A percentile compares a stretch with the other conserved stretches of the same genome.
These are phyloP conservation scores for Rotaria macrura DNA, from an alignment of 2,888 invertebrate species.

Conservation along the genomic window DNA sequence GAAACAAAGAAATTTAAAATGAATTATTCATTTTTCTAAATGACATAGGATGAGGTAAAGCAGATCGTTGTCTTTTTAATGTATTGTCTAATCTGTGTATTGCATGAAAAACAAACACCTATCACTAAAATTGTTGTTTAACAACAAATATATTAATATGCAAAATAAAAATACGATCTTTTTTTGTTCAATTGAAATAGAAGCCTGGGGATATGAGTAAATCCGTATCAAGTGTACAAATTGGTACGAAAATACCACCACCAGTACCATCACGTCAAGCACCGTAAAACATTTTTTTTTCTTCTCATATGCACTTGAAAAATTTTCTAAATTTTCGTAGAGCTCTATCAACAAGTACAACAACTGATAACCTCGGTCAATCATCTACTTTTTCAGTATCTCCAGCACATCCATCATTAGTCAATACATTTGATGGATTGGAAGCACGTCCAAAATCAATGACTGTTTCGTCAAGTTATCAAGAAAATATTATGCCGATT, in stretches of 20 bases:
- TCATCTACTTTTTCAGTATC: neutral
- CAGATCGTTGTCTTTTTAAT: neutral
- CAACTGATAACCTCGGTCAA: neutral
- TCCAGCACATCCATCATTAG: neutral
- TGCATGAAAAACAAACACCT: constrained; percentile 5
- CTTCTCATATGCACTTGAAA: too few species aligned
- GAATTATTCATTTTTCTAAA: neutral
- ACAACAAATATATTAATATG: too few species aligned
- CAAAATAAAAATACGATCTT: too few species aligned
- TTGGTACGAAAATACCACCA: neutral
- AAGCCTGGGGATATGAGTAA: neutral
- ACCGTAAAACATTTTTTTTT: neutral
- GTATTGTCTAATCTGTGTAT: neutral
- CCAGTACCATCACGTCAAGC: neutral
- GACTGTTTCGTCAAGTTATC: neutral
- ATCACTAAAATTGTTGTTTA: too few species aligned
- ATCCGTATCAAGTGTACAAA: neutral
- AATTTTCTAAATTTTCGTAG: neutral
- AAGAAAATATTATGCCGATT: neutral
- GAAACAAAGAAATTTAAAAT: neutral
- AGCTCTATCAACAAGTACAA: neutral
- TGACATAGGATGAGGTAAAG: neutral
- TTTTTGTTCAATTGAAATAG: neutral
- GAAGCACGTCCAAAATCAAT: neutral
- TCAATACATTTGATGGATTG: neutral